Evolutionary conservation across 2,888 invertebrate species (phyloP), one percentile per base, ranked within the genome.

Genomic region (Schizaphis graminum): DNA sequence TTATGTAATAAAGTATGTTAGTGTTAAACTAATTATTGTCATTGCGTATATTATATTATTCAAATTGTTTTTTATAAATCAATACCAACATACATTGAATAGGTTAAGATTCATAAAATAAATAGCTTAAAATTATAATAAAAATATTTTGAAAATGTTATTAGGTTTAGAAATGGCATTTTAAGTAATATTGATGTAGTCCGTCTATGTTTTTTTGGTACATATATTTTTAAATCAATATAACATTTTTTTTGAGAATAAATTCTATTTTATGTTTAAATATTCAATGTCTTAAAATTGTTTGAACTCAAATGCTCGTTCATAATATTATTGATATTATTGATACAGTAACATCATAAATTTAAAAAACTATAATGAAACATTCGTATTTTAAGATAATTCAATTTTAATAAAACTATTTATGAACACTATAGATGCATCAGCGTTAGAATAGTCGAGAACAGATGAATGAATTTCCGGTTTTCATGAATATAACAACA

Each of bases 401-500:
- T 53, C 2, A 26, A 56, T 56, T 35, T n/a, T 35, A 77, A 77
- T n/a, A n/a, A 87, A n/a, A 53, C 35, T 21, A 10, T n/a, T 11
- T n/a, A 24, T 8, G 49, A 49, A 49, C 87, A 49, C 7, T 16
- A 47, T 47, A 49, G 35, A 53, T 35, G 26, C 57, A 13, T n/a
- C 44, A 3, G 26, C 57, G 5, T 41, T 13, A n/a, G 35, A 21
- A 88, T 88, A 56, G 35, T 41, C 57, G 26, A 41, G 28, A n/a
- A 85, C 21, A 41, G 91, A 56, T 35, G 56, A 56, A 44, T 56
- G 56, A 41, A 56, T 91, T 91, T 91, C 91, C 91, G 84, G 91
- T 91, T 91, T 91, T 91, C 53, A 84, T 44, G 41, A 53, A 77
- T 53, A 53, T 26, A 90, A 24, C 47, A 49, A n/a, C 49, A 26